Percentiles rank a stretch among this genome's conserved stretches.
Evolutionary conservation across 30 jellyfish, hydroid and myxozoan species (phyloP).

Genomic region (Hydractinia echinata): DNA sequence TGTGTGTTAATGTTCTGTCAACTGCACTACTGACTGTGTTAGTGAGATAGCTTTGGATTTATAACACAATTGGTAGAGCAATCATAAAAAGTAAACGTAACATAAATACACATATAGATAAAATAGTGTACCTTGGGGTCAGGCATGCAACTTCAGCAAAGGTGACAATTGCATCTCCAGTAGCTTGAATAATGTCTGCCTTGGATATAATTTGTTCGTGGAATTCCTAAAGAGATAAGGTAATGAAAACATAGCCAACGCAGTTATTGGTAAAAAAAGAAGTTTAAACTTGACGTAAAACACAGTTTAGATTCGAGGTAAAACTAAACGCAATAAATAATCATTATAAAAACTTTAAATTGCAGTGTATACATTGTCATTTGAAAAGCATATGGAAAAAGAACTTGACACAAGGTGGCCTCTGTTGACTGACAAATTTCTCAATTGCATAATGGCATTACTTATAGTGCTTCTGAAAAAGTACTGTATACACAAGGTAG

Average conservation of each 20-base stretch:
- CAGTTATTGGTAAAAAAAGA: too few relatives aligned
- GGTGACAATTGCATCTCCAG: conserved; percentile 94
- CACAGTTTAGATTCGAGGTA: too few relatives aligned
- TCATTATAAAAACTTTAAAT: too few relatives aligned
- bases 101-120: background rate
- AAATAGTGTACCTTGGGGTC: conserved; percentile 69
- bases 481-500: background rate
- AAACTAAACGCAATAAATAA: too few relatives aligned
- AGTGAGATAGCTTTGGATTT: too few relatives aligned
- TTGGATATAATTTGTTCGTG: conserved; percentile 77
- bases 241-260: background rate
- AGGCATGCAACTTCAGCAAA: conserved; percentile 92
- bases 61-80: background rate
- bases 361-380: too few relatives aligned
- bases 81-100: background rate
- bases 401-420: too few relatives aligned
- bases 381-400: too few relatives aligned
- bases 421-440: background rate
- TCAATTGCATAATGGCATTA: background rate
- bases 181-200: conserved; percentile 97
- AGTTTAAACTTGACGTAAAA: too few relatives aligned
- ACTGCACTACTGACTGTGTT: too few relatives aligned
- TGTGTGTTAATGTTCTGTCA: too few relatives aligned
- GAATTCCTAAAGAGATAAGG: conserved; percentile 51
- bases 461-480: background rate